Evolutionary conservation across 2,113 vertebrate genomes (phyloP).

Genomic region (Perca schrenkii): DNA sequence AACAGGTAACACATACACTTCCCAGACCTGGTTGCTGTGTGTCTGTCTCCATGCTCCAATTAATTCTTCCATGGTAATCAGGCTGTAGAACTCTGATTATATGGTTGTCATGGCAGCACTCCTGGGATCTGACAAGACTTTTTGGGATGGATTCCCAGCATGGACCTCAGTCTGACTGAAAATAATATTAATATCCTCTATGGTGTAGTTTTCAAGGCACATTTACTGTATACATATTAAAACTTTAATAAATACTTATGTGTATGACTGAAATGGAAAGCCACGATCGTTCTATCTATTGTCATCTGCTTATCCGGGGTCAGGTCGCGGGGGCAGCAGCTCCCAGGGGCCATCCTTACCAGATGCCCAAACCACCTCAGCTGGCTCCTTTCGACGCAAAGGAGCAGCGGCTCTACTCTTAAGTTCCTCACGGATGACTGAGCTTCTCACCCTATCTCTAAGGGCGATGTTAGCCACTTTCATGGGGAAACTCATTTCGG

Average conservation of each 20-base stretch:
- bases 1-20: conserved; percentile 31
- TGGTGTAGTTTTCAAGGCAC: not conserved
- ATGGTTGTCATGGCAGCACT: conserved; percentile 61
- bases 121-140: conserved; percentile 53
- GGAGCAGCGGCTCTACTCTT: too few species aligned
- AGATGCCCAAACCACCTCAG: too few species aligned
- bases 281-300: too few species aligned
- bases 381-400: too few species aligned
- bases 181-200: not conserved
- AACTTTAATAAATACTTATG: not conserved
- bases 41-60: conserved; percentile 48
- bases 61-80: conserved; percentile 61
- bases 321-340: too few species aligned
- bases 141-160: conserved; percentile 57
- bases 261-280: not conserved
- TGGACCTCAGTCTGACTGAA: conserved; percentile 9
- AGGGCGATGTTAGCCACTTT: too few species aligned
- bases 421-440: too few species aligned
- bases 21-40: conserved; percentile 20
- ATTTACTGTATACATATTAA: rapidly evolving
- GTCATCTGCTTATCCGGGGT: too few species aligned
- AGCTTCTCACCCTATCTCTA: too few species aligned
- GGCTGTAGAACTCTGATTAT: conserved; percentile 55
- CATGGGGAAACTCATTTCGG: too few species aligned
- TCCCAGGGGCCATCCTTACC: too few species aligned